These are phyloP conservation scores for Glossophaga mutica DNA, from an alignment of 2,797 vertebrate genomes.

Conservation along the genomic window DNA sequence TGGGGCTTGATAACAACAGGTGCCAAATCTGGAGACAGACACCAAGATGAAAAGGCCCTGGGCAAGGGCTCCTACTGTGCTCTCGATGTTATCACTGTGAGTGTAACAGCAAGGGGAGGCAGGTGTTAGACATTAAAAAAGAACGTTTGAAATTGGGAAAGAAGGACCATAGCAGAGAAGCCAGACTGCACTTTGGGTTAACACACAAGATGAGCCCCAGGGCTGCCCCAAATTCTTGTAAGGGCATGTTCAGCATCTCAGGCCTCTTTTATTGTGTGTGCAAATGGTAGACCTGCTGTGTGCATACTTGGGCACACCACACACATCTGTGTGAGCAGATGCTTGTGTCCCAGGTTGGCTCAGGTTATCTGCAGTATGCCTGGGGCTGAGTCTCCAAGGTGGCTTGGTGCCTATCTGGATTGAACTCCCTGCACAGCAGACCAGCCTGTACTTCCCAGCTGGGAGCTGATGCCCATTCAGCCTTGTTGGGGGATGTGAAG, in stretches of 20 bases:
- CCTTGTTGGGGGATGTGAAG: background rate
- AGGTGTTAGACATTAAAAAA: background rate
- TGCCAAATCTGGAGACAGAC: background rate
- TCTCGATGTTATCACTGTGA: background rate
- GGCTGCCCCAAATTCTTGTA: background rate
- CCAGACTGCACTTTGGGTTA: background rate
- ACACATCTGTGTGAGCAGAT: background rate
- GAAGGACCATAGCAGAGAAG: background rate
- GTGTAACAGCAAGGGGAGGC: constrained; percentile 1
- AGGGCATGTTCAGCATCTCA: background rate
- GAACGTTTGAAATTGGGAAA: background rate
- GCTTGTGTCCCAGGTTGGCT: background rate
- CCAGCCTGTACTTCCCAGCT: background rate
- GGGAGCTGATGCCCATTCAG: background rate
- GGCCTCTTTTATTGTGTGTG: background rate
- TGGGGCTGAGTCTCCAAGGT: background rate
- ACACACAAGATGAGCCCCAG: background rate
- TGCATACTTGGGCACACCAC: background rate
- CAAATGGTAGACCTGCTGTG: background rate
- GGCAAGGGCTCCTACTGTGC: background rate
- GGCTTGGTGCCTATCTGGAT: background rate
- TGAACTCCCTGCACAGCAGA: background rate
- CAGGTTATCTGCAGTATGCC: background rate
- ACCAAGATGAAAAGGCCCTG: background rate
- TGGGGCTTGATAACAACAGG: background rate